Evolutionary conservation across 1,140 invertebrate genomes (phyloP).

Genomic region (Psilanteris sp.): DNA sequence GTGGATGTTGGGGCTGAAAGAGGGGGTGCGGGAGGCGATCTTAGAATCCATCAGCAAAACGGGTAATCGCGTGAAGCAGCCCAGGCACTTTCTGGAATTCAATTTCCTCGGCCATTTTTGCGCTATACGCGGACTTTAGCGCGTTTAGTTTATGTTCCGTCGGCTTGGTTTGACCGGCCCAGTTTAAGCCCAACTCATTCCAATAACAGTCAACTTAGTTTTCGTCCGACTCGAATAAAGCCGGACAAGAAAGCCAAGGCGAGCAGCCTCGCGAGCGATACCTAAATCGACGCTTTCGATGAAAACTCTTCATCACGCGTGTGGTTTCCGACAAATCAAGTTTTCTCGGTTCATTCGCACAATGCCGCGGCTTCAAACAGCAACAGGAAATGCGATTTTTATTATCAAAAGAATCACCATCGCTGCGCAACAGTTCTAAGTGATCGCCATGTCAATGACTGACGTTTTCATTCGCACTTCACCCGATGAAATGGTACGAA

Average conservation of each 20-base stretch:
- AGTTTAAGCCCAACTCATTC: conserved; percentile 7
- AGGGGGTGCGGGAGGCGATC: conserved; percentile 42
- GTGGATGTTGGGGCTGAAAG: conserved; percentile 21
- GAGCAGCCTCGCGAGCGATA: background rate
- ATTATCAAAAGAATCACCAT: conserved; percentile 15
- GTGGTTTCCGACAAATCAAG: conserved; percentile 37
- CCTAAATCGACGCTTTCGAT: background rate
- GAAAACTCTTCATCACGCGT: conserved; percentile 26
- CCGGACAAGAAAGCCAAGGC: background rate
- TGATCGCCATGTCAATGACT: conserved; percentile 9
- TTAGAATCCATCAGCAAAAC: conserved; percentile 75
- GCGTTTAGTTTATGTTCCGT: conserved; percentile 44
- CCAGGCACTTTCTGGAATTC: conserved; percentile 72
- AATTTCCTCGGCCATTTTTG: conserved; percentile 73
- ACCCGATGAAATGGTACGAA: too few species aligned
- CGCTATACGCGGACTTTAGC: conserved; percentile 53
- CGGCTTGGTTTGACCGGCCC: conserved; percentile 8
- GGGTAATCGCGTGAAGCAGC: conserved; percentile 71
- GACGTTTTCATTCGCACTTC: conserved; percentile 34
- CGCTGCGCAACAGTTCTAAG: background rate
- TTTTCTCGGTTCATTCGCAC: conserved; percentile 8
- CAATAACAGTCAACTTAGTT: conserved; percentile 47
- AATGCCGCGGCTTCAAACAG: conserved; percentile 7
- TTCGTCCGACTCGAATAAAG: conserved; percentile 31
- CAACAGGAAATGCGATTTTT: conserved; percentile 40